phyloP scores from a whole-genome alignment of 2,113 vertebrate species.

The Anarrhichthys ocellatus region DNA sequence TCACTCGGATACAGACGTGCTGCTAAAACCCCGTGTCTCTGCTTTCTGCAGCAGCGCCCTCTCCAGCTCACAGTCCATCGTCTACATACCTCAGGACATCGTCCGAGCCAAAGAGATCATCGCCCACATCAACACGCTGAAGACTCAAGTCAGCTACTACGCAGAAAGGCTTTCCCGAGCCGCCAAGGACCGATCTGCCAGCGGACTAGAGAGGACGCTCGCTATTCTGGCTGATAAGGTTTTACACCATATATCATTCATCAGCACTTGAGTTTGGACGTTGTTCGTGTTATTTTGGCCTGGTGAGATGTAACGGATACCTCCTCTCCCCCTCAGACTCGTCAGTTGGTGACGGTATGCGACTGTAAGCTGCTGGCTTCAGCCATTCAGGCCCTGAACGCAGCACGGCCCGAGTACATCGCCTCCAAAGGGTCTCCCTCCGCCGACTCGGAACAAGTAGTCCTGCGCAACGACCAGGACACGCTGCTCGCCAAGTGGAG shows the following conservation, averaged over 20 bases:
- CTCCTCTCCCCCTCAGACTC: slow-evolving; percentile 83
- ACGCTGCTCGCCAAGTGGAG: slow-evolving; percentile 95
- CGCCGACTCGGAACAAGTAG: slow-evolving; percentile 93
- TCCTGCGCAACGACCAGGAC: slow-evolving; percentile 97
- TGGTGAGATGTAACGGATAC: background rate
- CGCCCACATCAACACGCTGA: slow-evolving; percentile 96
- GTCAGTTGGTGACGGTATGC: slow-evolving; percentile 95
- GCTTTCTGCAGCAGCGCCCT: slow-evolving; percentile 83
- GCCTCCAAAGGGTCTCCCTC: slow-evolving; percentile 95
- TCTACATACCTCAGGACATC: slow-evolving; percentile 95
- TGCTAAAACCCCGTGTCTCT: background rate
- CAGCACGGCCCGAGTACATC: slow-evolving; percentile 95
- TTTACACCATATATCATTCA: background rate
- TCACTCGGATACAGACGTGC: background rate
- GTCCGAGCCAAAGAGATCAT: slow-evolving; percentile 97
- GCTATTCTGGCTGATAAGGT: slow-evolving; percentile 94
- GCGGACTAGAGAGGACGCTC: slow-evolving; percentile 94
- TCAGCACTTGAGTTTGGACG: background rate
- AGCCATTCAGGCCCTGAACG: slow-evolving; percentile 94
- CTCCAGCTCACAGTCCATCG: slow-evolving; percentile 92
- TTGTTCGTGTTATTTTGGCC: background rate
- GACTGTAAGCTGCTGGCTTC: slow-evolving; percentile 96
- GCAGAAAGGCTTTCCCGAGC: slow-evolving; percentile 95
- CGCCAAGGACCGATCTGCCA: slow-evolving; percentile 95
- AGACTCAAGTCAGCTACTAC: slow-evolving; percentile 99